Evolutionary conservation across 1,140 invertebrate species (phyloP).

Genomic region (Apis dorsata): DNA sequence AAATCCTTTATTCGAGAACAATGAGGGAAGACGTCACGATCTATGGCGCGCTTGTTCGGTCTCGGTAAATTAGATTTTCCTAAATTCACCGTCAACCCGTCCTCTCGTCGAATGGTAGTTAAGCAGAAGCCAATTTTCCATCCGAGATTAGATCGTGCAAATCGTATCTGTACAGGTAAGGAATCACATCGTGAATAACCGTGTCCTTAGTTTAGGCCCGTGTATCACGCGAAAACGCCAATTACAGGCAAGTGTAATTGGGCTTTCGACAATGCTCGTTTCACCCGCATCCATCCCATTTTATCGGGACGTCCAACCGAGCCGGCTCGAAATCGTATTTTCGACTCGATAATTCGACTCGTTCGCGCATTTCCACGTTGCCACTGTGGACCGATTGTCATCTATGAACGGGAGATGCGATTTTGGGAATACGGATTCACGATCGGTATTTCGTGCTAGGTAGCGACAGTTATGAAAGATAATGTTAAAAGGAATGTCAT

Average conservation of each 20-base stretch:
- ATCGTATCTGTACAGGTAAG: conserved; percentile 27
- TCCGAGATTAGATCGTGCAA: conserved; percentile 38
- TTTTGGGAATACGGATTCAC: background rate
- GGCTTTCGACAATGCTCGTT: conserved; percentile 17
- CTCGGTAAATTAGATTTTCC: conserved; percentile 37
- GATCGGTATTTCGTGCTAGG: too few species aligned
- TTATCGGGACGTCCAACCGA: background rate
- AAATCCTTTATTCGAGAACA: conserved; percentile 13
- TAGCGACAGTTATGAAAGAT: too few species aligned
- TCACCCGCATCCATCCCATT: background rate
- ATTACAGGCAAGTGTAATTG: conserved; percentile 20
- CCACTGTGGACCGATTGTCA: too few species aligned
- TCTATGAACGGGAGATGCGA: background rate
- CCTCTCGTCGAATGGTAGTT: conserved; percentile 11
- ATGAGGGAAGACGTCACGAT: conserved; percentile 9
- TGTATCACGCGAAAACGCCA: conserved; percentile 34
- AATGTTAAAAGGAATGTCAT: too few species aligned
- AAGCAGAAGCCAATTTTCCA: conserved; percentile 43
- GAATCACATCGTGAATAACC: conserved; percentile 36
- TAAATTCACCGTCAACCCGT: conserved; percentile 28
- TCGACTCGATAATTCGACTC: background rate
- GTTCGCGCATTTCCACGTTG: background rate
- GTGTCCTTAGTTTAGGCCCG: background rate
- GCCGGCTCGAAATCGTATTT: background rate
- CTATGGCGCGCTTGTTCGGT: background rate